Evolutionary conservation across 2,113 vertebrate genomes (phyloP).

Genomic region (Chloropsis cyanopogon): DNA sequence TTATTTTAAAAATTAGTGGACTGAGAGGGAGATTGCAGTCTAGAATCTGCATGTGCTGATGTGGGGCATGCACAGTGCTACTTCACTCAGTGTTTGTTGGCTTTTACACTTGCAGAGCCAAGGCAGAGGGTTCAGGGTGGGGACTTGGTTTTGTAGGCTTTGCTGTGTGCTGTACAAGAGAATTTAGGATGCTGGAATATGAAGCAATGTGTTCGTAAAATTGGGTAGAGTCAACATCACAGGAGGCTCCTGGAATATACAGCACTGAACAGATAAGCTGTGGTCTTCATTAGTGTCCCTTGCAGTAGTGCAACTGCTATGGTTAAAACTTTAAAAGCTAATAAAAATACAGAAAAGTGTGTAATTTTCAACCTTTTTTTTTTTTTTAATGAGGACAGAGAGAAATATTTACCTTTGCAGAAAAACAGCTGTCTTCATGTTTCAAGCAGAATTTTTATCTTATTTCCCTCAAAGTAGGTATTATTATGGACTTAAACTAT

Average conservation of each 20-base stretch:
- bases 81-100: rapidly evolving
- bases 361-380: not conserved
- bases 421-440: not conserved
- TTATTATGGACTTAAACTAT: not conserved
- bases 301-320: not conserved
- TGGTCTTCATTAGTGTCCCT: not conserved
- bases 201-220: not conserved
- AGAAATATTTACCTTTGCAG: not conserved
- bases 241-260: not conserved
- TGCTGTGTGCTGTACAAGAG: not conserved
- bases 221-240: not conserved
- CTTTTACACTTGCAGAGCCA: not conserved
- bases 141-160: not conserved
- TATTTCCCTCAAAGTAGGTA: not conserved
- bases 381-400: not conserved
- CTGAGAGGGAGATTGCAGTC: not conserved
- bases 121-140: not conserved
- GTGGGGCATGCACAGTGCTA: not conserved
- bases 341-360: not conserved
- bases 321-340: not conserved
- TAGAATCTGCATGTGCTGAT: not conserved
- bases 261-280: not conserved
- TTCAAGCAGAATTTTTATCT: not conserved
- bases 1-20: not conserved
- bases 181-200: not conserved